These are phyloP conservation scores for Urocynchramus pylzowi DNA, from an alignment of 2,113 vertebrate species.

Conservation along the genomic window DNA sequence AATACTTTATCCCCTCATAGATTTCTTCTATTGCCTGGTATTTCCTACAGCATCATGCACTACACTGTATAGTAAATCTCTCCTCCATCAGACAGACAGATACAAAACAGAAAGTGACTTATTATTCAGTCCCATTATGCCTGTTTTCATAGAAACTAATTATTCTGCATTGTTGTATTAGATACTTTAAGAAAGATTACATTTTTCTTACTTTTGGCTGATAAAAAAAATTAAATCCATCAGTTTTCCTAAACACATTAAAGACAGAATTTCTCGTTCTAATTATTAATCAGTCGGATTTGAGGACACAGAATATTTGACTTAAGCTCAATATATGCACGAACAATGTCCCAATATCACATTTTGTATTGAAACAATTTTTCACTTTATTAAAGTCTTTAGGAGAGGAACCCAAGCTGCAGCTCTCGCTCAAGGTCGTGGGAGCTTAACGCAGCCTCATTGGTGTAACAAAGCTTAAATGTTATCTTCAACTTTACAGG, in stretches of 20 bases:
- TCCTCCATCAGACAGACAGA: constrained; percentile 70
- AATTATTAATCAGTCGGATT: constrained; percentile 83
- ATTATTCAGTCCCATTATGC: constrained; percentile 81
- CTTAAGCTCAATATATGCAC: constrained; percentile 78
- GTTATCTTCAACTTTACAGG: constrained; percentile 68
- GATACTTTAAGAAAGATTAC: constrained; percentile 84
- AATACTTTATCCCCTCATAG: constrained; percentile 15
- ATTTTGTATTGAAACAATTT: constrained; percentile 79
- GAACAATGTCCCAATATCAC: constrained; percentile 77
- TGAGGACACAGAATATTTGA: constrained; percentile 77
- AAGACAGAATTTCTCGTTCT: constrained; percentile 78
- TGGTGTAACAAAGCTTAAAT: constrained; percentile 63
- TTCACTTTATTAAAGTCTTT: constrained; percentile 81
- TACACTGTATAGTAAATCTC: constrained; percentile 66
- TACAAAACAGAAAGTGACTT: constrained; percentile 76
- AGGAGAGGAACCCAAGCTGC: constrained; percentile 51
- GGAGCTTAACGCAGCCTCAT: constrained; percentile 50
- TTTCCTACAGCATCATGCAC: constrained; percentile 42
- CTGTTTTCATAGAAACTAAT: constrained; percentile 83
- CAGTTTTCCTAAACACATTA: constrained; percentile 84
- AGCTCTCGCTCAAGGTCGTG: constrained; percentile 41
- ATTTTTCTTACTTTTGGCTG: constrained; percentile 81
- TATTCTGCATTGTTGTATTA: constrained; percentile 83
- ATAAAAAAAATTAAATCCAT: constrained; percentile 87
- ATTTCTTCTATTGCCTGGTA: constrained; percentile 29